These are phyloP conservation scores for Kryptolebias marmoratus DNA, from an alignment of 2,113 vertebrate genomes.

Conservation along the genomic window DNA sequence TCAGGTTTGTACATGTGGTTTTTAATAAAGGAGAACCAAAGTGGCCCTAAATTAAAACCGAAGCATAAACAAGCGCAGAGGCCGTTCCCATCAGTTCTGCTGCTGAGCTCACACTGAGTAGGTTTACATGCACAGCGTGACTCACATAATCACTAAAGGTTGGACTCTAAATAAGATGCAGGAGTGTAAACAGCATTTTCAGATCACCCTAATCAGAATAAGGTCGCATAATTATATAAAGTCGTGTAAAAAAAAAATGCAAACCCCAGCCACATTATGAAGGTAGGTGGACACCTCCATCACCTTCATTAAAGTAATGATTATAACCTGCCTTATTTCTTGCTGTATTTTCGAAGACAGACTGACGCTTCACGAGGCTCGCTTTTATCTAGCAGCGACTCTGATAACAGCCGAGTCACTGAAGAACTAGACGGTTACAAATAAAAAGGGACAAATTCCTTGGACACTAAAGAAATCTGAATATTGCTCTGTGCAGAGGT, in stretches of 20 bases:
- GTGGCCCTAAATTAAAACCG: slow-evolving; percentile 58
- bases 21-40: slow-evolving; percentile 69
- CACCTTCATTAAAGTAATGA: no score
- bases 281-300: no score
- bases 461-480: not conserved
- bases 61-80: slow-evolving; percentile 44
- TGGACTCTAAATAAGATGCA: not conserved
- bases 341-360: not conserved
- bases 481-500: no score
- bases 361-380: not conserved
- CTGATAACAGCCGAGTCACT: not conserved
- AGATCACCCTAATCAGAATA: not conserved
- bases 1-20: slow-evolving; percentile 37
- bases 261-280: no score
- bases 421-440: not conserved
- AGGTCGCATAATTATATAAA: no score
- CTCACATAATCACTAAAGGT: not conserved
- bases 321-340: no score
- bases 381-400: not conserved
- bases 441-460: not conserved
- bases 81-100: slow-evolving; percentile 38
- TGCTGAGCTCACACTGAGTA: slow-evolving; percentile 17
- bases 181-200: not conserved
- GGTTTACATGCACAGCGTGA: not conserved
- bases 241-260: no score